Evolutionary conservation across 2,113 vertebrate genomes (phyloP).

Genomic region (Xiphophorus maculatus): DNA sequence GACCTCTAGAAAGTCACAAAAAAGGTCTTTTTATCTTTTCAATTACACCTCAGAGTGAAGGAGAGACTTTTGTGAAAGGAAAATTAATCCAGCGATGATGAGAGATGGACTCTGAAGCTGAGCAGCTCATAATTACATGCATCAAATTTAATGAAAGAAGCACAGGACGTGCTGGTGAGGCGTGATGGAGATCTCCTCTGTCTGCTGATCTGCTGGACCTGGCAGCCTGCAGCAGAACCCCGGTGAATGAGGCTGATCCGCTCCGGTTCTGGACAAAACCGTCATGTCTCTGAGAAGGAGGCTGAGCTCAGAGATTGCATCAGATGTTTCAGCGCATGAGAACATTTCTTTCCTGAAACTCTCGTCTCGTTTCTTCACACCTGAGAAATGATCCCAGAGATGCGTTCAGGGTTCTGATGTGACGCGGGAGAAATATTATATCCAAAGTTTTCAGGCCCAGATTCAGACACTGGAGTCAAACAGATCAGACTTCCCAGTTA

Average conservation of each 20-base stretch:
- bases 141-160: not conserved
- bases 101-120: constrained; percentile 2
- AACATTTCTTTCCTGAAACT: not conserved
- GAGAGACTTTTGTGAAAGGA: not conserved
- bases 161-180: not conserved
- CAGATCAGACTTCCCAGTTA: too few species aligned
- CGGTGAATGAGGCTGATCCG: constrained; percentile 24
- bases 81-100: not conserved
- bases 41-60: constrained; percentile 30
- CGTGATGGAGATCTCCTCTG: not conserved
- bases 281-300: constrained; percentile 1
- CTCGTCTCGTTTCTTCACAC: not conserved
- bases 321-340: not conserved
- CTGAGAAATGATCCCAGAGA: not conserved
- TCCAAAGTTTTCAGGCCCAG: not conserved
- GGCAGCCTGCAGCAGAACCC: constrained; percentile 5
- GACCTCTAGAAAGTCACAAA: constrained; percentile 3
- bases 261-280: constrained; percentile 17
- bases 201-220: constrained; percentile 8
- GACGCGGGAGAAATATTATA: not conserved
- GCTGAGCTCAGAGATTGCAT: not conserved
- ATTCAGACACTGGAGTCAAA: not conserved
- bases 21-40: constrained; percentile 46
- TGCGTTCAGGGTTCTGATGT: not conserved
- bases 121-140: constrained; percentile 5